Evolutionary conservation across 1,140 invertebrate genomes (phyloP).

Genomic region (Daktulosphaira vitifoliae): DNA sequence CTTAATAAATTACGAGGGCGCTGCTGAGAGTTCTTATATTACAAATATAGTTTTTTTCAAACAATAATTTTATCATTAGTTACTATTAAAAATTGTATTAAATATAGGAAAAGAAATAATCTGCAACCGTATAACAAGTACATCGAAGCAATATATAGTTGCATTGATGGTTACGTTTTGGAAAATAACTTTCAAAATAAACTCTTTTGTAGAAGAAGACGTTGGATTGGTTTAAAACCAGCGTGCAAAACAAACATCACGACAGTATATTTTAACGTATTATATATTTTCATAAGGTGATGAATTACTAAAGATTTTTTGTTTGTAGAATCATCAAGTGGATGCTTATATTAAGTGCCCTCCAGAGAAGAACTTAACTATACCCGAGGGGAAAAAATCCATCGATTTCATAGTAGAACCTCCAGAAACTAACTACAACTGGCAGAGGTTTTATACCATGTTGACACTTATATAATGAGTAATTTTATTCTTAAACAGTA

Average conservation of each 20-base stretch:
- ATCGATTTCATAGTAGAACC: constrained; percentile 6
- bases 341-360: constrained; percentile 13
- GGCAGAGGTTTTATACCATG: constrained; percentile 2
- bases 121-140: constrained; percentile 2
- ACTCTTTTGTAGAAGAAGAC: constrained; percentile 2
- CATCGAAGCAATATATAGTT: constrained; percentile 11
- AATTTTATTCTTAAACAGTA: not conserved
- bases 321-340: constrained; percentile 3
- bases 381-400: not conserved
- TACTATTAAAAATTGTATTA: too few relatives aligned
- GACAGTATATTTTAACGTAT: too few relatives aligned
- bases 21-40: too few relatives aligned
- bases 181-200: not conserved
- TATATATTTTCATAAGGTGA: too few relatives aligned
- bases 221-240: constrained; percentile 14
- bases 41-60: too few relatives aligned
- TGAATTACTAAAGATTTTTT: too few relatives aligned
- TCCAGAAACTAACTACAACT: constrained; percentile 8
- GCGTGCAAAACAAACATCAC: not conserved
- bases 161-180: not conserved
- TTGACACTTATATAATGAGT: not conserved
- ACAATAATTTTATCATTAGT: too few relatives aligned
- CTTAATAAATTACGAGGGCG: too few relatives aligned
- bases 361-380: not conserved
- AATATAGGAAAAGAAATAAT: constrained; percentile 2